These are phyloP conservation scores for Eupithecia tripunctaria DNA, from an alignment of 2,888 invertebrate species.

Conservation along the genomic window DNA sequence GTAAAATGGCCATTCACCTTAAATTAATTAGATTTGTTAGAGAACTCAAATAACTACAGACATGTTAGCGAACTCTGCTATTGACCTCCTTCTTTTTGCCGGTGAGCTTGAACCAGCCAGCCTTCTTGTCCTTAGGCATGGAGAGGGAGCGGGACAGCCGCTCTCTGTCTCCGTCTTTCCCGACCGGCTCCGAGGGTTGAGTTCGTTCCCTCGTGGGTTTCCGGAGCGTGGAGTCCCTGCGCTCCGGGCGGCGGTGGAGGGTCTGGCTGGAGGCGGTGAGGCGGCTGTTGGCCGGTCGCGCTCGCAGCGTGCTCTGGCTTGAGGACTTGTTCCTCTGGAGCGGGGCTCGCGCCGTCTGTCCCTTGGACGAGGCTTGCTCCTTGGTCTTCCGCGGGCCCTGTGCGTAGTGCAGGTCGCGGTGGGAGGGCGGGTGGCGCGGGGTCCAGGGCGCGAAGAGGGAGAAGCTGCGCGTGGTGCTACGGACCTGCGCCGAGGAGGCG, in stretches of 20 bases:
- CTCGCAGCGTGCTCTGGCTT: slow-evolving; percentile 74
- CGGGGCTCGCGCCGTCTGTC: slow-evolving; percentile 30
- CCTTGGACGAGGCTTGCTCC: not conserved
- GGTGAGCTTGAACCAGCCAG: slow-evolving; percentile 89
- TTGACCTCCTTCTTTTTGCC: slow-evolving; percentile 80
- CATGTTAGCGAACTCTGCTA: slow-evolving; percentile 69
- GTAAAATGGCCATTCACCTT: slow-evolving; percentile 1
- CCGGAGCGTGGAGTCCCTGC: slow-evolving; percentile 79
- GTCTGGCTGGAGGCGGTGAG: slow-evolving; percentile 73
- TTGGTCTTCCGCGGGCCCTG: slow-evolving; percentile 76
- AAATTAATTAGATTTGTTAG: slow-evolving; percentile 3
- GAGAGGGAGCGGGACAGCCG: slow-evolving; percentile 87
- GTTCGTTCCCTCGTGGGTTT: slow-evolving; percentile 75
- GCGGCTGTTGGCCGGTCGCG: slow-evolving; percentile 66
- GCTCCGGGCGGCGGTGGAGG: slow-evolving; percentile 71
- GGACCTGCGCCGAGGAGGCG: slow-evolving; percentile 87
- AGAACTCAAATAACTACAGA: slow-evolving; percentile 55
- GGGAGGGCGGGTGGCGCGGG: slow-evolving; percentile 91
- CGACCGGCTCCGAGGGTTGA: slow-evolving; percentile 81
- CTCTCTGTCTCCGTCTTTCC: slow-evolving; percentile 66
- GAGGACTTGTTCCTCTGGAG: slow-evolving; percentile 80
- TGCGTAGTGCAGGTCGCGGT: slow-evolving; percentile 91
- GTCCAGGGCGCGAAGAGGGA: slow-evolving; percentile 94
- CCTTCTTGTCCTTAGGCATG: slow-evolving; percentile 89
- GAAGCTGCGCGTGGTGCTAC: slow-evolving; percentile 91